Base-by-base conservation (phyloP, 2,797 vertebrate genomes). In the Enoplosus armatus region DNA sequence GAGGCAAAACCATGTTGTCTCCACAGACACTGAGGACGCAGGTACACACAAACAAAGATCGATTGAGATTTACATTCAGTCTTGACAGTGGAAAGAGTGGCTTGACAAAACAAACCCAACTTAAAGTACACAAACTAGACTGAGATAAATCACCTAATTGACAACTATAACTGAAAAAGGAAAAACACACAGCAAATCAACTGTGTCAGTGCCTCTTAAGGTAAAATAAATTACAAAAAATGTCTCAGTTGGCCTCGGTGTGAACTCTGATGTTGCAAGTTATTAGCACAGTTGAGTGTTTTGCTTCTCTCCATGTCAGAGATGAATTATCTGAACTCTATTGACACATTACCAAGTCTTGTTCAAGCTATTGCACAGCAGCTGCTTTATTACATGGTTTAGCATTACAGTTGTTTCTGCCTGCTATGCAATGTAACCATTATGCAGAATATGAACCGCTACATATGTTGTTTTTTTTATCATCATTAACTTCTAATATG, bases 191-290 rank as follows among this genome's bases (percentile, higher is more conserved):
- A 41, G 10, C 7, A 43, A 41, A 50, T 43, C 14, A 31, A 43
- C 7, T 1, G 8, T 15, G 7, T 48, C 11, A 18, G 26, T 35
- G 26, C 10, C 10, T 37, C 37, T 77, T 15, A 15, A 24, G 31
- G 31, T 47, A 14, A 26, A 69, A 67, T 59, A 0, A 50, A 10
- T 31, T 4, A 33, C 1, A 11, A 15, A 43, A n/a, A 48, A 41
- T 9, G 50, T 63, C 20, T n/a, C 29, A 20, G 6, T 6, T 72
- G 60, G 18, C 67, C 50, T 50, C 3, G 0, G 15, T 24, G 7
- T 64, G 65, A 61, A 70, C 60, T 77, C 16, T 31, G 18, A 55
- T 64, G 43, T 71, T 51, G 43, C 24, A 77, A 56, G 51, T n/a
- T 22, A 55, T 41, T 31, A 41, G 50, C 41, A 41, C 37, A 33